Base-by-base conservation (phyloP, 2,113 vertebrate genomes). In the Pelecanus crispus region DNA sequence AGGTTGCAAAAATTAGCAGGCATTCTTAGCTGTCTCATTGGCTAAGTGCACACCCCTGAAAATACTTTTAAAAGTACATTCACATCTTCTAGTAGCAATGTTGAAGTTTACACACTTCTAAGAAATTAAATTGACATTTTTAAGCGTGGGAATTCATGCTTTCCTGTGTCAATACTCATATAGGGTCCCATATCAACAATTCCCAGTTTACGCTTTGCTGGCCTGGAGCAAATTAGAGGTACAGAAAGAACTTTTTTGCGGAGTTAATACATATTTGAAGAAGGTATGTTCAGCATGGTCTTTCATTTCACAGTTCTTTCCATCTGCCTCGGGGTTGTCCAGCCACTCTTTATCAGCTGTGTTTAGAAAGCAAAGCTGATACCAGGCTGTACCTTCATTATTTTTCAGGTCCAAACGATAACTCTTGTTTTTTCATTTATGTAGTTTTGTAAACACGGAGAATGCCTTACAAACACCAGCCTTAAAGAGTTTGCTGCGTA, bases 251-350 rank as follows among this genome's bases (percentile, higher is more conserved):
- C 5, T 14, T 18, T 22, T 59, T 7, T 2, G 2, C n/a, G 52
- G n/a, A 58, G 15, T 65, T 6, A 82, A 28, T 42, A 10, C 1
- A 0, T 61, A 0, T 45, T 36, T 47, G 61, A 58, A 44, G 86
- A 36, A 40, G 59, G 18, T 16, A 18, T 55, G 75, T 74, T 32
- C 55, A 45, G 49, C 66, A 3, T 7, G 5, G 25, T 67, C 31
- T 78, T n/a, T 28, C 9, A 44, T 74, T 74, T 58, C 28, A 13
- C 18, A 62, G 42, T 36, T 56, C 58, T 58, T 45, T 45, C 18
- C 11, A 0, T 32, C 34, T 81, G 20, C 15, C 18, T 56, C 45
- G n/a, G 55, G 7, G 44, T 81, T 70, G n/a, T 28, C 49, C 63
- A 49, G 1, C 61, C 55, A 13, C 3, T 38, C 38, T 61, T 24